Conservation (phyloP, 2,888 invertebrate genomes). For the Stegana nigrithorax region DNA sequence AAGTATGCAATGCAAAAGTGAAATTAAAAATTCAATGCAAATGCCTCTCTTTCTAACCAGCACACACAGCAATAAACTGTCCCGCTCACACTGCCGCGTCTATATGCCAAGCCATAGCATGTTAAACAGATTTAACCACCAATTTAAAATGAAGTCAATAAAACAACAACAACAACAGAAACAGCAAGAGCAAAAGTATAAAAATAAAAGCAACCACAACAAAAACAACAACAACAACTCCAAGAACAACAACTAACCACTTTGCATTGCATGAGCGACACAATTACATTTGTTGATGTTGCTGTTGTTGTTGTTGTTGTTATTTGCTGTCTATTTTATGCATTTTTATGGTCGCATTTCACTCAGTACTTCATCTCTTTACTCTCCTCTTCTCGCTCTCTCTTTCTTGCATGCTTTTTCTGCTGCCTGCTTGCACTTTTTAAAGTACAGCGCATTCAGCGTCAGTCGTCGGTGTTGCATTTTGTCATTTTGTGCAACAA, state of each 20-base stretch:
- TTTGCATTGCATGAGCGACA: constrained; percentile 25
- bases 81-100: constrained; percentile 19
- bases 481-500: constrained; percentile 16
- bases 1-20: constrained; percentile 56
- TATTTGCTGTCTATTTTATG: constrained; percentile 6
- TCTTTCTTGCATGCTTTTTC: no score
- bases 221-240: not conserved
- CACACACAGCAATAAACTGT: no score
- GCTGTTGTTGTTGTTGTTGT: constrained; percentile 7
- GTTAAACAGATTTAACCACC: constrained; percentile 63
- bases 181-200: constrained; percentile 33
- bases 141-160: constrained; percentile 62
- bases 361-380: not conserved
- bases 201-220: not conserved
- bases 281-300: constrained; percentile 2
- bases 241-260: constrained; percentile 21
- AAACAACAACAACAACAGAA: constrained; percentile 37
- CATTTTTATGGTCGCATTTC: not conserved
- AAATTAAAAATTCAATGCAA: constrained; percentile 35
- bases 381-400: no score
- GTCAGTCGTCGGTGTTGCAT: no score
- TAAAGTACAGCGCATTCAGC: no score
- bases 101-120: constrained; percentile 51
- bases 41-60: constrained; percentile 25
- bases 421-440: no score